Percentiles rank a stretch among this genome's conserved stretches.
Evolutionary conservation across 53 echinoderm and acorn worm species (phyloP).

Genomic region (Paelopatides confundens): DNA sequence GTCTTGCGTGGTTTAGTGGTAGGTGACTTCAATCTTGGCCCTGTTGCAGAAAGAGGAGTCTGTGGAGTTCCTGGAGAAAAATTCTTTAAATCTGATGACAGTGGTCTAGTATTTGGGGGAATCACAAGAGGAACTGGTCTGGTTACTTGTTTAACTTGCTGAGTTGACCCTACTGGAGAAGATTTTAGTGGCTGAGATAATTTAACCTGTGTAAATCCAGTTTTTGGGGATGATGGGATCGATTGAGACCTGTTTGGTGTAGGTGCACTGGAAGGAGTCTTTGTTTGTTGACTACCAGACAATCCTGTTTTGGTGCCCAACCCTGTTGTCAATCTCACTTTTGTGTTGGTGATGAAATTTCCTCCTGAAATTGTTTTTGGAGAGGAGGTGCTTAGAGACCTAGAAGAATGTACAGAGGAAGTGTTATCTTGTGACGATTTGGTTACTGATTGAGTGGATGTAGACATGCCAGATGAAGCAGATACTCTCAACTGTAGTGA

Average conservation of each 20-base stretch:
- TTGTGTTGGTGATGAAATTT: background rate
- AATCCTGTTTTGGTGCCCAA: slow-evolving; percentile 5
- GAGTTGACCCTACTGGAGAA: background rate
- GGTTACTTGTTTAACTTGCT: background rate
- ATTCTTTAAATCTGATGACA: background rate
- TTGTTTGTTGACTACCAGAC: background rate
- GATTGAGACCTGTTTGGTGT: background rate
- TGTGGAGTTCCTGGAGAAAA: slow-evolving; percentile 43
- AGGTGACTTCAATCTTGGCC: slow-evolving; percentile 57
- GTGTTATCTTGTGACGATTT: background rate
- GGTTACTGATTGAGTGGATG: background rate
- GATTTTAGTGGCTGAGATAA: slow-evolving; percentile 13
- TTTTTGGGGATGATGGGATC: slow-evolving; percentile 11
- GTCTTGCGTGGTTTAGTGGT: slow-evolving; percentile 50
- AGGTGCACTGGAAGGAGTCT: background rate
- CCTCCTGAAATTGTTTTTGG: background rate
- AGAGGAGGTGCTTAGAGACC: background rate
- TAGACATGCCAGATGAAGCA: slow-evolving; percentile 20
- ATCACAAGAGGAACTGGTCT: slow-evolving; percentile 7
- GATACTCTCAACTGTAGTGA: slow-evolving; percentile 40
- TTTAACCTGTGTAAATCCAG: slow-evolving; percentile 3
- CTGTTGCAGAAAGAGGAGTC: slow-evolving; percentile 61
- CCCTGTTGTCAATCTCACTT: background rate
- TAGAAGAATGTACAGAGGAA: background rate
- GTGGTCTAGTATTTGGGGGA: slow-evolving; percentile 8